Evolutionary conservation across 53 echinoderm and acorn worm species (phyloP), one percentile per base, ranked within the genome.

Genomic region (Paracentrotus lividus): DNA sequence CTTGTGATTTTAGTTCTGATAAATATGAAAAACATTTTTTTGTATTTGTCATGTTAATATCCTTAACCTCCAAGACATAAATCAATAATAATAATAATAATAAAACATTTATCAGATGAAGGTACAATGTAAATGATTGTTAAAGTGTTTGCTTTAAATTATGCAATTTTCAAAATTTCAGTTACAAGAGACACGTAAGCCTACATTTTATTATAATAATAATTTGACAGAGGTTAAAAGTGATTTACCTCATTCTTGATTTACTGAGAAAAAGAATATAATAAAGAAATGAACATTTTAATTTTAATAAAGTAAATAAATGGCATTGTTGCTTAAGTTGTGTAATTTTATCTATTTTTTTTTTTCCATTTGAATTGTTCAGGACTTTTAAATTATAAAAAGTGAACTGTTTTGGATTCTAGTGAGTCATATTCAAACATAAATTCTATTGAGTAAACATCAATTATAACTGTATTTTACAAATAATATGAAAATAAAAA

Each of bases 1-100:
- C 21, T 72, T 72, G 36, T 38, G 20, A 72, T 72, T 40, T 38
- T 32, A 72, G 18, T 72, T 40, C 72, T 20, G 7, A 72, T 40
- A 72, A 72, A 72, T 72, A 36, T 38, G 4, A 1, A 72, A 20
- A 72, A 36, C 72, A 16, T 72, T 21, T 21, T 40, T 72, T 21
- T 72, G 32, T n/a, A n/a, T 72, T 72, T 72, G 72, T 32, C 36
- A 72, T 72, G 72, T 40, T 72, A 72, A 72, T 72, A 72, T 72
- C 40, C 40, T 72, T 72, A 72, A 72, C 72, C 72, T 72, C 72
- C 16, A 20, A 18, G 18, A 40, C 40, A 72, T 21, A 72, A 69
- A 72, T 72, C 9, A 36, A 72, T 40, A 72, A n/a, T n/a, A n/a
- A n/a, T n/a, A n/a, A n/a, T n/a, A n/a, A n/a, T n/a, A n/a, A n/a